These are phyloP conservation scores for Lutraria rhynchaena DNA, from an alignment of 1,140 invertebrate species.

Conservation along the genomic window DNA sequence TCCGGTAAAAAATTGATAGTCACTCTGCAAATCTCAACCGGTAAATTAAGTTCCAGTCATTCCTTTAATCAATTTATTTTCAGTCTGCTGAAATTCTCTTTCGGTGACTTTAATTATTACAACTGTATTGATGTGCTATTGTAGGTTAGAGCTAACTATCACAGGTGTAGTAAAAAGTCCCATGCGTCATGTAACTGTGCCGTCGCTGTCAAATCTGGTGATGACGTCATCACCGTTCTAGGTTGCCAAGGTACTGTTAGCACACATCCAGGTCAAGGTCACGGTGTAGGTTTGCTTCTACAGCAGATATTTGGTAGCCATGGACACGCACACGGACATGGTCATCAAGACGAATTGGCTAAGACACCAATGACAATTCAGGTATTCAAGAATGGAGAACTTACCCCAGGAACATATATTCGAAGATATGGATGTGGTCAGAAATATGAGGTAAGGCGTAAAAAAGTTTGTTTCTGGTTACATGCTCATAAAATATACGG, in stretches of 20 bases:
- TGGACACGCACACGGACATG: conserved; percentile 27
- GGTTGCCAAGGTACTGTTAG: conserved; percentile 61
- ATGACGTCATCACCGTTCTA: conserved; percentile 79
- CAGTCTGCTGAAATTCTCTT: too few relatives aligned
- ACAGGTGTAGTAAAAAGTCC: conserved; percentile 58
- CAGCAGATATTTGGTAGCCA: conserved; percentile 47
- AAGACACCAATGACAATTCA: conserved; percentile 62
- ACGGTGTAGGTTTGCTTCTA: conserved; percentile 54
- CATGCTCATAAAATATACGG: too few relatives aligned
- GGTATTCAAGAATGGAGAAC: conserved; percentile 73
- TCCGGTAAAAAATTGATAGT: too few relatives aligned
- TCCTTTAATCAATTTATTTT: too few relatives aligned
- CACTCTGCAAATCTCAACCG: too few relatives aligned
- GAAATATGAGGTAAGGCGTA: conserved; percentile 70
- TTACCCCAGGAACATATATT: conserved; percentile 71
- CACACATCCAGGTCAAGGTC: conserved; percentile 44
- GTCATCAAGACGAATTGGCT: conserved; percentile 19
- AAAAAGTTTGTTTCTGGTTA: too few relatives aligned
- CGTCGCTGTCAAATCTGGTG: conserved; percentile 77
- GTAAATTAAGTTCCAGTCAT: too few relatives aligned
- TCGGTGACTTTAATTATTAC: too few relatives aligned
- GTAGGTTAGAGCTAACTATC: conserved; percentile 66
- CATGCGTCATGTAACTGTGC: conserved; percentile 78
- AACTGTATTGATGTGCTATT: too few relatives aligned
- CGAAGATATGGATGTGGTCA: conserved; percentile 71